phyloP scores from a whole-genome alignment of 2,888 invertebrate species.

The Yponomeuta plumbellus region DNA sequence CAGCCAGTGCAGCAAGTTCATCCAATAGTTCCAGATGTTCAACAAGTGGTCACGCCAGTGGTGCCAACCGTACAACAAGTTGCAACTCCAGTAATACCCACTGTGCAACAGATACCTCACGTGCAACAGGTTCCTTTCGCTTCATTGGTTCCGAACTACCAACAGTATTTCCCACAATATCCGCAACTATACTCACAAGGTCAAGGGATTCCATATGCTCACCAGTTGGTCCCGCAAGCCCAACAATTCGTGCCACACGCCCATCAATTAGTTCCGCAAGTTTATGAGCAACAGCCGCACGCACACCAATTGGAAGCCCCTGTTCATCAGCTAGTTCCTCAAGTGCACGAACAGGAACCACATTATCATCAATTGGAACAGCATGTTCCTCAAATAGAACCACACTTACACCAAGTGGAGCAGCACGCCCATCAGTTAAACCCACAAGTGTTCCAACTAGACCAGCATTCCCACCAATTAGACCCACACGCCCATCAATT shows the following conservation, averaged over 20 bases:
- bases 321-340: constrained; percentile 28
- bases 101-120: constrained; percentile 36
- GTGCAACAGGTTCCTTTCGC: not conserved
- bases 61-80: constrained; percentile 33
- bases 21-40: constrained; percentile 30
- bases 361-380: constrained; percentile 37
- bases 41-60: constrained; percentile 22
- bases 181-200: not conserved
- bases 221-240: not conserved
- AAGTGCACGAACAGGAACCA: constrained; percentile 53
- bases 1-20: constrained; percentile 25
- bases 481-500: not conserved
- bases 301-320: not conserved
- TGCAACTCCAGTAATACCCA: constrained; percentile 32
- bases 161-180: not conserved
- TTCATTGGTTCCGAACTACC: not conserved
- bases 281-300: constrained; percentile 12
- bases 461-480: constrained; percentile 58
- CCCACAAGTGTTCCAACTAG: constrained; percentile 40
- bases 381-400: constrained; percentile 32
- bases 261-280: constrained; percentile 14
- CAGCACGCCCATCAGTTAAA: constrained; percentile 5
- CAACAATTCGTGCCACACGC: not conserved
- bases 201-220: not conserved
- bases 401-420: constrained; percentile 9